Conservation (phyloP, 2,797 vertebrate genomes). For the Tamandua tetradactyla region DNA sequence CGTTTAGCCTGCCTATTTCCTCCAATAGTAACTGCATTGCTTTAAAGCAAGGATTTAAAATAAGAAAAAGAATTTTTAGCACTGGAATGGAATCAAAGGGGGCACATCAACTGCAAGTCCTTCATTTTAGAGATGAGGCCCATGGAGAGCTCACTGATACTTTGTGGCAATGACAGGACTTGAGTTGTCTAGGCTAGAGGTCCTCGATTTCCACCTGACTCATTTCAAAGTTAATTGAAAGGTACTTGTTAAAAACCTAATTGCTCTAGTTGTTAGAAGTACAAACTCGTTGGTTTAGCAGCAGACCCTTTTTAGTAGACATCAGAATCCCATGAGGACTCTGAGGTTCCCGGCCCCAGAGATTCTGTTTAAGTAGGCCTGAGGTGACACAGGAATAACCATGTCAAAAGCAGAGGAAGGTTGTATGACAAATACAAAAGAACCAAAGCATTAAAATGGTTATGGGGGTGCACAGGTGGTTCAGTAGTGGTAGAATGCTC, state of each 20-base stretch:
- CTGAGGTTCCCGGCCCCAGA: background rate
- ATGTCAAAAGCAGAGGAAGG: background rate
- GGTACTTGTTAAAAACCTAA: constrained; percentile 14
- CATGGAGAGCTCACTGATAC: background rate
- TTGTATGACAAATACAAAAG: background rate
- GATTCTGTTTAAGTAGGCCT: background rate
- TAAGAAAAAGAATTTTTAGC: background rate
- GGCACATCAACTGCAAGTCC: background rate
- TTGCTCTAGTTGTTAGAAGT: background rate
- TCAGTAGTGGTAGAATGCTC: no score
- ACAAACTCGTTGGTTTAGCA: background rate
- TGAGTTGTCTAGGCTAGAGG: background rate
- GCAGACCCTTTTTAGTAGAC: background rate
- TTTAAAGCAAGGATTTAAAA: background rate
- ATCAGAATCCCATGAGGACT: background rate
- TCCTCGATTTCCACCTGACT: background rate
- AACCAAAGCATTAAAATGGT: background rate
- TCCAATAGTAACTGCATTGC: background rate
- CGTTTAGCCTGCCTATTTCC: background rate
- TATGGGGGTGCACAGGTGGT: no score
- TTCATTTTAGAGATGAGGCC: background rate
- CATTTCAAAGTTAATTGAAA: background rate
- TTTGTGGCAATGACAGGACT: background rate
- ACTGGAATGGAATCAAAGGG: background rate
- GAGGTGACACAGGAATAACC: background rate